These are phyloP conservation scores for Phoenicopterus ruber DNA, from an alignment of 2,113 vertebrate species.

Conservation along the genomic window DNA sequence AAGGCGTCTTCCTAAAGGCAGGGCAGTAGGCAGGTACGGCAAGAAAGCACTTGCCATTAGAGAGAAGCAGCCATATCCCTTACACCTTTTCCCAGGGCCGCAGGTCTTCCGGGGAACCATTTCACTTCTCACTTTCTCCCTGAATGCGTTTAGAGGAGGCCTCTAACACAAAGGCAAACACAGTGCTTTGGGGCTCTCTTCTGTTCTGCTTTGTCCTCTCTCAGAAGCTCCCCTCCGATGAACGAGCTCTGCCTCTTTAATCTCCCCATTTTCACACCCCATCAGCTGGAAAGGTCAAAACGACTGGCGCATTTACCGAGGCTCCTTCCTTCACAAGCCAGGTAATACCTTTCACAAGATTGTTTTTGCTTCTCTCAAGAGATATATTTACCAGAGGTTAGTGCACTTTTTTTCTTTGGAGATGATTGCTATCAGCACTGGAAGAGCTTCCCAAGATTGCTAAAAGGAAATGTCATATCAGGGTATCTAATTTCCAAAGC, in stretches of 20 bases:
- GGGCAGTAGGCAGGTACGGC: neutral
- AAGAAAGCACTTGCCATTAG: neutral
- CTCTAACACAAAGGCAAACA: neutral
- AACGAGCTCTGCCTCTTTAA: neutral
- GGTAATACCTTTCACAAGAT: neutral
- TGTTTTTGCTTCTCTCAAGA: neutral
- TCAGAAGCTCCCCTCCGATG: neutral
- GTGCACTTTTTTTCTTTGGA: neutral
- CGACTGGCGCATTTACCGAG: neutral
- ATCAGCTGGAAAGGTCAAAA: neutral
- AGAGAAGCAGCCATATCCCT: neutral
- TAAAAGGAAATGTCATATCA: neutral
- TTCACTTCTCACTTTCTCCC: neutral
- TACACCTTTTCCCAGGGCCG: neutral
- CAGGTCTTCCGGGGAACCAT: neutral
- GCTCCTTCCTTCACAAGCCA: neutral
- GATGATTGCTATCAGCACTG: neutral
- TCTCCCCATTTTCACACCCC: neutral
- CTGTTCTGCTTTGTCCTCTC: neutral
- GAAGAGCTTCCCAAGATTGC: neutral
- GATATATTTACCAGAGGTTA: neutral
- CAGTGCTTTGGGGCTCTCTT: neutral
- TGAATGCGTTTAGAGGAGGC: neutral
- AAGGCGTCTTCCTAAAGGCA: neutral
- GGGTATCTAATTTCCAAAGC: neutral